Percentiles rank a stretch among this genome's conserved stretches.
Conservation (phyloP, 2,113 vertebrate genomes). For the Nycticebus coucang region DNA sequence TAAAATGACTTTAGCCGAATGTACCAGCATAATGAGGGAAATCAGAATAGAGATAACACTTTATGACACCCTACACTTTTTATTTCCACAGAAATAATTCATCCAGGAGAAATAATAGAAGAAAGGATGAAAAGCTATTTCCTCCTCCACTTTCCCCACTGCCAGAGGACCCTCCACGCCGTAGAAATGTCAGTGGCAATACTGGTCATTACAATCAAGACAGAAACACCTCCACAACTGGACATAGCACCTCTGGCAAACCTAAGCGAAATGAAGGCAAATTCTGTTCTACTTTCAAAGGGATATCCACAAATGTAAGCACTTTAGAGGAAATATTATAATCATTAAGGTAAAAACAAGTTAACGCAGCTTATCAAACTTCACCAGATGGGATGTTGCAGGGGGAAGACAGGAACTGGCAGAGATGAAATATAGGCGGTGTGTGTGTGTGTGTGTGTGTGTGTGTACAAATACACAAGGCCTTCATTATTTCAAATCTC, state of each 20-base stretch:
- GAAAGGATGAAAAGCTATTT: constrained; percentile 93
- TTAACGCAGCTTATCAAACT: neutral
- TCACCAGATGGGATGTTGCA: neutral
- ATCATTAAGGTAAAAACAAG: neutral
- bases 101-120: constrained; percentile 91
- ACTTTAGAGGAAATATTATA: neutral
- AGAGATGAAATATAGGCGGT: neutral
- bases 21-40: neutral
- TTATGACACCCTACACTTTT: neutral
- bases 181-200: constrained; percentile 86
- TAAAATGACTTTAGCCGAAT: constrained; percentile 34
- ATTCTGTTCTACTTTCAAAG: constrained; percentile 87
- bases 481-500: neutral
- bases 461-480: neutral
- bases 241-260: constrained; percentile 86
- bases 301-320: constrained; percentile 88
- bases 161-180: constrained; percentile 89
- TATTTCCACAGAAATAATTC: constrained; percentile 80
- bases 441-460: neutral
- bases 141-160: constrained; percentile 94
- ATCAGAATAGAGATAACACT: neutral
- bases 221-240: constrained; percentile 70
- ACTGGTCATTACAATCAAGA: constrained; percentile 89
- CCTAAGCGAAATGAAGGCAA: constrained; percentile 93
- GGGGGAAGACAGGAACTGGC: neutral